Evolutionary conservation across 2,888 invertebrate species (phyloP), one percentile per base, ranked within the genome.

Genomic region (Morinoia aosen): DNA sequence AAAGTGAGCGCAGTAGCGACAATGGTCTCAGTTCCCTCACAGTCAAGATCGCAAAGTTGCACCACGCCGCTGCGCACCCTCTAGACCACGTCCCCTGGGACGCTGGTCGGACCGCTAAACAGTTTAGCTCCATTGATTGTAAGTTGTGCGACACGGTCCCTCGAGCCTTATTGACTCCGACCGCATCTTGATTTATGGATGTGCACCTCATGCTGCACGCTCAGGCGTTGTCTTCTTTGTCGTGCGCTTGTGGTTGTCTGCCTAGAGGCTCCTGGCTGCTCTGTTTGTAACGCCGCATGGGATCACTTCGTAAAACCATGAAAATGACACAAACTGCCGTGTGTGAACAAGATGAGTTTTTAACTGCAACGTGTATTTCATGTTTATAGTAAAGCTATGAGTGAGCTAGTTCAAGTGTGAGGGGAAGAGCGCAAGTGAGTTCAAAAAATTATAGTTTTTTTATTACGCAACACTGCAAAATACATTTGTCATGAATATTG

Each of bases 161-260:
- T 90, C 14, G 90, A 90, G 90, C 90, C 90, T 90, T 90, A 90
- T 90, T 90, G 90, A 90, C 90, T 90, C 48, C 90, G 61, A 90
- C 90, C 90, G 90, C 90, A 90, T 90, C 90, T 90, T 90, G 90
- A 90, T 90, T 90, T 90, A 90, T 90, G 39, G 90, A 90, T 19
- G 90, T 33, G 76, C 33, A 33, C 12, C 48, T 48, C 48, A 48
- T 48, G 48, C 48, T 48, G 48, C 48, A 48, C 48, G 48, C 5
- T 48, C 48, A 48, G 48, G 48, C 48, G 61, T 12, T 19, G 16
- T 61, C 61, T 61, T 61, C 61, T 33, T 33, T 33, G 76, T 33
- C 25, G 33, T 7, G 33, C 25, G 25, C 33, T 3, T 76, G 76
- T 76, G 76, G 25, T 33, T 16, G 25, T 33, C 76, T 8, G 61